phyloP scores from a whole-genome alignment of 2,113 vertebrate species.

The Cnemophilus loriae region DNA sequence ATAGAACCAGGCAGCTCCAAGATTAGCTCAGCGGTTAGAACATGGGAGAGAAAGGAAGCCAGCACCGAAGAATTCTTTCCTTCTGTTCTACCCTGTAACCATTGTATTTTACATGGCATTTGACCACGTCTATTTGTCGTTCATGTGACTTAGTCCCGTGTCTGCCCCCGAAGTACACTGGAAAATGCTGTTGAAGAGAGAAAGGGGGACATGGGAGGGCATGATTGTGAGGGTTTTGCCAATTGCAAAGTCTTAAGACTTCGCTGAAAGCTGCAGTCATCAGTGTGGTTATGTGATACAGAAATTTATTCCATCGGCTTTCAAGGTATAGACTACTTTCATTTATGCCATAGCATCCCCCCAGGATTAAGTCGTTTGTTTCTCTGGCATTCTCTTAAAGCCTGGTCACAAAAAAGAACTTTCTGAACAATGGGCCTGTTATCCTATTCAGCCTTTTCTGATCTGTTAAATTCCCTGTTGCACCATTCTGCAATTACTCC shows the following conservation, averaged over 20 bases:
- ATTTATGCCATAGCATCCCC: constrained; percentile 6
- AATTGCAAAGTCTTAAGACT: constrained; percentile 2
- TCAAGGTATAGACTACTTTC: constrained; percentile 47
- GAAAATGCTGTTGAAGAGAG: background rate
- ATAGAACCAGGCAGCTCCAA: background rate
- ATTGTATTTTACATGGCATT: background rate
- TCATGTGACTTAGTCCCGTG: background rate
- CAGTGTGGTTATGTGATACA: constrained; percentile 5
- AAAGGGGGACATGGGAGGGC: background rate
- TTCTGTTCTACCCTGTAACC: background rate
- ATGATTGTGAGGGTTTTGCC: background rate
- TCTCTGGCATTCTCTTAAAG: constrained; percentile 42
- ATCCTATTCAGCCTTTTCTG: constrained; percentile 46
- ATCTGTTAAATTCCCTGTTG: constrained; percentile 50
- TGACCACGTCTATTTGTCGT: background rate
- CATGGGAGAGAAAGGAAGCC: background rate
- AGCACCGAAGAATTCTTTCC: background rate
- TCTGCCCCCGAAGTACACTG: background rate
- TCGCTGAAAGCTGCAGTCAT: background rate
- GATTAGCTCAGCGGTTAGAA: background rate
- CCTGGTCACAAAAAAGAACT: constrained; percentile 47
- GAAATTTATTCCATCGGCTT: constrained; percentile 29
- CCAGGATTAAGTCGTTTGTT: constrained; percentile 62
- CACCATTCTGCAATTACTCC: constrained; percentile 35
- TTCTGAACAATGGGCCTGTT: constrained; percentile 49